Evolutionary conservation across 92 coral and sea anemone species (phyloP).

Genomic region (Galaxea fascicularis): DNA sequence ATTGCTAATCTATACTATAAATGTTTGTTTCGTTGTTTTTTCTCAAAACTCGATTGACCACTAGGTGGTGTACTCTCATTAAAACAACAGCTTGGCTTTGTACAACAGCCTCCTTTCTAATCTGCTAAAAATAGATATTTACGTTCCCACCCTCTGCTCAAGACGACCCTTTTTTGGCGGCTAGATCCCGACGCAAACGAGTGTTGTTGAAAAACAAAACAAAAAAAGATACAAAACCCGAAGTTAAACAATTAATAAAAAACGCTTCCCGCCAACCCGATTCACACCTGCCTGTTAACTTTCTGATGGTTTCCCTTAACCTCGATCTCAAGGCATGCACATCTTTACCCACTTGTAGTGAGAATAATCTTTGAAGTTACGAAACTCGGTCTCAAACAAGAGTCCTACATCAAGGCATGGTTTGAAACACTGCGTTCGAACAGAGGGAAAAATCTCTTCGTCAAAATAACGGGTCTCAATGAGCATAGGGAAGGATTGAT

Average conservation of each 20-base stretch:
- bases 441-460: neutral
- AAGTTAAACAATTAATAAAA: neutral
- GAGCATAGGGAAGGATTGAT: constrained; percentile 46
- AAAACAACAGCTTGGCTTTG: constrained; percentile 36
- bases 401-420: too few relatives aligned
- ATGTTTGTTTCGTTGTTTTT: neutral
- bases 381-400: neutral
- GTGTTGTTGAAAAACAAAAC: neutral
- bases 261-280: neutral
- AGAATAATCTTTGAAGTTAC: neutral
- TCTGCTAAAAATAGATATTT: constrained; percentile 33
- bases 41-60: constrained; percentile 37
- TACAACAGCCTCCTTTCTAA: constrained; percentile 41
- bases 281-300: neutral
- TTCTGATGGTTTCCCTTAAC: neutral
- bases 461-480: neutral
- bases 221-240: neutral
- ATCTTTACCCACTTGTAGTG: neutral
- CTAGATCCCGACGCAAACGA: neutral
- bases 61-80: constrained; percentile 34
- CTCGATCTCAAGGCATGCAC: neutral
- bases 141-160: constrained; percentile 40
- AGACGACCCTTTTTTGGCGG: neutral
- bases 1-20: constrained; percentile 45
- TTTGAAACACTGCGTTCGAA: neutral